Evolutionary conservation across 2,113 vertebrate genomes (phyloP).

Genomic region (Eurypyga helias): DNA sequence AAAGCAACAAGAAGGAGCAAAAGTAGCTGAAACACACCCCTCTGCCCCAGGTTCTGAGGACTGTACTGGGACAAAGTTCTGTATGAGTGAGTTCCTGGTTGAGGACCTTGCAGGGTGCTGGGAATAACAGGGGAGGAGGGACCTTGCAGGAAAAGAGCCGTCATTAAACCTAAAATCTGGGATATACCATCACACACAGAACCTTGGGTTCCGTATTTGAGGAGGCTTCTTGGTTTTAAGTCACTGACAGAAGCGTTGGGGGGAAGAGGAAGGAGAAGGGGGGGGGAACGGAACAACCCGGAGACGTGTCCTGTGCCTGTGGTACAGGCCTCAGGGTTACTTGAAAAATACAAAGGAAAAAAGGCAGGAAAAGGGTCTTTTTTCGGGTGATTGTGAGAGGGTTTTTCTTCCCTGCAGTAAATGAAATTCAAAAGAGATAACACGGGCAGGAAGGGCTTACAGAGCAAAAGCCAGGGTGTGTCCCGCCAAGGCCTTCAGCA

Average conservation of each 20-base stretch:
- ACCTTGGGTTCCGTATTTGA: not conserved
- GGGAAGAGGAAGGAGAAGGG: not conserved
- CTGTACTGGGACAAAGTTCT: not conserved
- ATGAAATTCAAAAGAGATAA: slow-evolving; percentile 29
- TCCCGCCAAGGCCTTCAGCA: not conserved
- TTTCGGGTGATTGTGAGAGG: not conserved
- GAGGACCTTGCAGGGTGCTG: not conserved
- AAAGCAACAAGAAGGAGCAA: not conserved
- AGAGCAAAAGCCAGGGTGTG: slow-evolving; percentile 37
- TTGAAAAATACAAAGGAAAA: not conserved
- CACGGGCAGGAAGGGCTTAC: slow-evolving; percentile 16
- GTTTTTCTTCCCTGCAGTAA: not conserved
- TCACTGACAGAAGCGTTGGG: not conserved
- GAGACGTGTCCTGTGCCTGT: not conserved
- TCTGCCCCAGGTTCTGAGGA: not conserved
- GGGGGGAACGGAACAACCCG: not conserved
- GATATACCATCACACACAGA: too few species aligned
- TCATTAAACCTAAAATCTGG: not conserved
- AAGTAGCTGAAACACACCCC: not conserved
- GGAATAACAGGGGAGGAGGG: not conserved
- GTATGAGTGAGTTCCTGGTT: not conserved
- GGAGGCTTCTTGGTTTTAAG: not conserved
- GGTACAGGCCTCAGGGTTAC: not conserved
- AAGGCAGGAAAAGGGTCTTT: not conserved
- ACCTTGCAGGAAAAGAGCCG: not conserved